Conservation (phyloP, 2,797 vertebrate species). For the Sus cebifrons region DNA sequence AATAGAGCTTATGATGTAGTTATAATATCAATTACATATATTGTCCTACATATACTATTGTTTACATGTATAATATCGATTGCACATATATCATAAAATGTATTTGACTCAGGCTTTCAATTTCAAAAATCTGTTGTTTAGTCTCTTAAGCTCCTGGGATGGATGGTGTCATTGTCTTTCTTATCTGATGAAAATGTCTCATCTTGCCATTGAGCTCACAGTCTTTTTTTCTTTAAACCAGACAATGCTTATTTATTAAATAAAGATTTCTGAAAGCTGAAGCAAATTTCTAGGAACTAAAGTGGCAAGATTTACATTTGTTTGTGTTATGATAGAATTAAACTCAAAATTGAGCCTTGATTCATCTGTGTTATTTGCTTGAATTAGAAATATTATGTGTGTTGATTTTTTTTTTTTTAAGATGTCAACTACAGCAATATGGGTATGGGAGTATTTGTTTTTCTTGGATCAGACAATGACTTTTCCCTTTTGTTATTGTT, state of each 20-base stretch:
- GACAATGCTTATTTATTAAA: constrained; percentile 39
- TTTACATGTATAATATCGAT: background rate
- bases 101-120: background rate
- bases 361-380: constrained; percentile 56
- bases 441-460: background rate
- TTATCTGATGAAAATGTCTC: constrained; percentile 16
- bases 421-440: background rate
- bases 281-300: constrained; percentile 49
- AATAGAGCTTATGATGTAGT: background rate
- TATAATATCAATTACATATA: background rate
- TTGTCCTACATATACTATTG: background rate
- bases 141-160: background rate
- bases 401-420: constrained; percentile 20
- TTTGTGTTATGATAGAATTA: constrained; percentile 46
- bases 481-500: background rate
- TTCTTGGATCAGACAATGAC: background rate
- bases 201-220: background rate
- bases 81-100: background rate
- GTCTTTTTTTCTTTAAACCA: background rate
- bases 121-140: background rate
- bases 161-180: background rate
- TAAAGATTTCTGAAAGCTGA: constrained; percentile 48
- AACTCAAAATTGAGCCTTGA: constrained; percentile 29
- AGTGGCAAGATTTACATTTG: constrained; percentile 43
- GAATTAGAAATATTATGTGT: background rate